phyloP scores from a whole-genome alignment of 2,113 vertebrate genomes.

The Macroglossus sobrinus region DNA sequence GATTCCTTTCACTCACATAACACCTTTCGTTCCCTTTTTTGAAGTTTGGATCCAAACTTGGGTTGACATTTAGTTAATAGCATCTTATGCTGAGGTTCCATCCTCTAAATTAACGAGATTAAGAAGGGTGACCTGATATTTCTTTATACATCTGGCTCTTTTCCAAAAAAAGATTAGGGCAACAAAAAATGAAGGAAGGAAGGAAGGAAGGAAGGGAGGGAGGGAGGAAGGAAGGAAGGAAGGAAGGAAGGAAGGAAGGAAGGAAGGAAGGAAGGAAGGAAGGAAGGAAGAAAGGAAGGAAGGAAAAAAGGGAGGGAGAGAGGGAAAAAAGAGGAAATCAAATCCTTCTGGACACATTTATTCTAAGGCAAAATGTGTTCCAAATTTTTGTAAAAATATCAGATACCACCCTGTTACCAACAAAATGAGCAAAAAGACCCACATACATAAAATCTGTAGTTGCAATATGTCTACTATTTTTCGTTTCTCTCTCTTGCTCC shows the following conservation, averaged over 20 bases:
- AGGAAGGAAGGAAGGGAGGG: too few species aligned
- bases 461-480: neutral
- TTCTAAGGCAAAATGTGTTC: slow-evolving; percentile 10
- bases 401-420: neutral
- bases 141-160: slow-evolving; percentile 63
- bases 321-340: neutral
- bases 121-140: slow-evolving; percentile 72
- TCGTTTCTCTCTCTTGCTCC: neutral
- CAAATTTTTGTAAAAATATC: slow-evolving; percentile 16
- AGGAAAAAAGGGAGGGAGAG: too few species aligned
- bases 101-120: slow-evolving; percentile 75
- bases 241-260: too few species aligned
- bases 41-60: slow-evolving; percentile 59
- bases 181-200: neutral
- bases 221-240: neutral
- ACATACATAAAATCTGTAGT: neutral
- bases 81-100: slow-evolving; percentile 64
- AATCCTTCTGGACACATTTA: neutral
- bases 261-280: too few species aligned
- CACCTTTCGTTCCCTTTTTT: slow-evolving; percentile 59
- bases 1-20: slow-evolving; percentile 59
- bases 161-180: slow-evolving; percentile 44
- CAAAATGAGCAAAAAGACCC: neutral
- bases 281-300: too few species aligned
- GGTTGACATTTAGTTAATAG: slow-evolving; percentile 72